Evolutionary conservation across 2,888 invertebrate species (phyloP), one percentile per base, ranked within the genome.

Genomic region (Gymnoscelis rufifasciata): DNA sequence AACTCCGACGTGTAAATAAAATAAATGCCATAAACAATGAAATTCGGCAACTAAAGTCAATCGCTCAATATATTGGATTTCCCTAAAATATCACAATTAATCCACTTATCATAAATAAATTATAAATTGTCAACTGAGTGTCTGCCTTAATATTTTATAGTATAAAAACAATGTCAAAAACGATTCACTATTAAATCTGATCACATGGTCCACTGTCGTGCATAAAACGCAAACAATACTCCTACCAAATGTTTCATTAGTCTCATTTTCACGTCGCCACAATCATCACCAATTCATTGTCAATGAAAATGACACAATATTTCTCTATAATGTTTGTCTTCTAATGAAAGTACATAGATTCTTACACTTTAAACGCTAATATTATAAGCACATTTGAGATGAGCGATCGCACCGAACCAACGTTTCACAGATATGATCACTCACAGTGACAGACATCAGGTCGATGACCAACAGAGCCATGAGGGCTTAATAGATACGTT

Each of bases 51-150:
- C 71, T 67, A 62, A 80, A 72, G 49, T 71, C 60, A 66, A 76
- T 75, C 68, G 66, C 73, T 78, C 65, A 73, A 71, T 49, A 57
- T 67, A 68, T 71, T 60, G 71, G 71, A 71, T 77, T 71, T 66
- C 55, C 71, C 77, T 74, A 74, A 74, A 74, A 78, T 68, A 80
- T 87, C 86, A 88, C 87, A 86, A 81, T 78, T 70, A 81, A 83
- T 82, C 78, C 83, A 87, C 87, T 84, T 84, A 84, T 67, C 51
- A 79, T 83, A 84, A 84, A 87, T 84, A 84, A 87, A 87, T 86
- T 83, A 86, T 79, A 78, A 79, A 81, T 81, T 77, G 83, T 86
- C 83, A 87, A 84, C 80, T 57, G 68, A 77, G 76, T 69, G 74
- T 83, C 77, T 71, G 70, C 78, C 73, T 78, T 63, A 77, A 73